Conservation (phyloP, 2,888 invertebrate species). For the Seira sanloemensis region DNA sequence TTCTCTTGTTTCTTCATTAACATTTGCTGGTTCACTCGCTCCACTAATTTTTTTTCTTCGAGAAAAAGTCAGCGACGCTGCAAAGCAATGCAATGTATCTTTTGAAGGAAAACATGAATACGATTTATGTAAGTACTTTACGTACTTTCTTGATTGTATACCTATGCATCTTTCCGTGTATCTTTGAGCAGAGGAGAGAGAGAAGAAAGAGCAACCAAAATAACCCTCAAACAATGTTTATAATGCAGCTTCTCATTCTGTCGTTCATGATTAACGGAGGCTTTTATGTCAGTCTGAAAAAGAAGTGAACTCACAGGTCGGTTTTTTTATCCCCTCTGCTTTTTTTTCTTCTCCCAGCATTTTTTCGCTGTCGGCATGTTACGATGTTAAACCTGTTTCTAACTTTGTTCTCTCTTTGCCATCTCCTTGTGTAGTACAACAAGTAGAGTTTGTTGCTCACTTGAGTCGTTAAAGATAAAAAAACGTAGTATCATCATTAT, state of each 20-base stretch:
- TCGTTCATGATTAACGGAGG: slow-evolving; percentile 65
- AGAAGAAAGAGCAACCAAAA: neutral
- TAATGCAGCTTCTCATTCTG: slow-evolving; percentile 46
- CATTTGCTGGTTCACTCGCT: neutral
- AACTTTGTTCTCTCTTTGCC: slow-evolving; percentile 25
- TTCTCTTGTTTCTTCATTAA: neutral
- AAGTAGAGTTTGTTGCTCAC: slow-evolving; percentile 16
- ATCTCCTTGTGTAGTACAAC: slow-evolving; percentile 4
- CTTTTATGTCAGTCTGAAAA: slow-evolving; percentile 54
- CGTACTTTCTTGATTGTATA: neutral
- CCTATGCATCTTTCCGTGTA: no score
- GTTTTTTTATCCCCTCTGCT: slow-evolving; percentile 31
- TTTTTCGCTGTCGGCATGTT: slow-evolving; percentile 44
- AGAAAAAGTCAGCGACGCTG: neutral
- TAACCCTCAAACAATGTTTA: slow-evolving; percentile 10
- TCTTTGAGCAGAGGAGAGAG: neutral
- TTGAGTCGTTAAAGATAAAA: slow-evolving; percentile 16
- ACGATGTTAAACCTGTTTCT: slow-evolving; percentile 53
- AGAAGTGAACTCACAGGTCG: slow-evolving; percentile 60
- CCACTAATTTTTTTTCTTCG: neutral
- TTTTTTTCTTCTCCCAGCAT: slow-evolving; percentile 22
- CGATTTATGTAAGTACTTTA: slow-evolving; percentile 7
- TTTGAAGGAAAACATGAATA: slow-evolving; percentile 3
- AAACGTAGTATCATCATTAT: slow-evolving; percentile 11
- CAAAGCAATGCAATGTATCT: neutral